phyloP scores from a whole-genome alignment of 2,888 invertebrate genomes.

The Gnatocerus cornutus region DNA sequence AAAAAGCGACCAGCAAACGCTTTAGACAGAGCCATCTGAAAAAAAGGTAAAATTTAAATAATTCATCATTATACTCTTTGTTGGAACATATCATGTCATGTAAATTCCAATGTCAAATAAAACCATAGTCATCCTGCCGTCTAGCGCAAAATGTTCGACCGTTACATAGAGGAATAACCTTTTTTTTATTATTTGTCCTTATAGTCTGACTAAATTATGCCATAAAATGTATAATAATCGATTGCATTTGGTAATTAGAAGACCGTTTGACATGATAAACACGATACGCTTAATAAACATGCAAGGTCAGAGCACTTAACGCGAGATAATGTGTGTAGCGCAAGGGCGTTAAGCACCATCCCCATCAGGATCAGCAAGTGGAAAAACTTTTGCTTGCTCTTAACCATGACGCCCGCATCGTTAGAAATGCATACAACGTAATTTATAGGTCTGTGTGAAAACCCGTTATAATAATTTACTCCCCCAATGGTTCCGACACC shows the following conservation, averaged over 20 bases:
- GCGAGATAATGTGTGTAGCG: constrained; percentile 16
- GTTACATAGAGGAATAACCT: constrained; percentile 42
- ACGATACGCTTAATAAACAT: constrained; percentile 31
- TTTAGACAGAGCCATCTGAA: constrained; percentile 57
- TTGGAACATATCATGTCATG: constrained; percentile 20
- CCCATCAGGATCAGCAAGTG: neutral
- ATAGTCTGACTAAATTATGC: constrained; percentile 30
- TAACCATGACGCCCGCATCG: neutral
- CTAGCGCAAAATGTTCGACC: constrained; percentile 26
- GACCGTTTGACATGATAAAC: constrained; percentile 47
- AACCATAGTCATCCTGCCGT: constrained; percentile 33
- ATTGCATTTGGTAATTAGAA: constrained; percentile 44
- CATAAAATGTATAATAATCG: constrained; percentile 41
- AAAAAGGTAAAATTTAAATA: constrained; percentile 42
- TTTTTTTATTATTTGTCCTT: constrained; percentile 40
- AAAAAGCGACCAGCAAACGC: constrained; percentile 48
- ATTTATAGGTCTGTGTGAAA: neutral
- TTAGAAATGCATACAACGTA: neutral
- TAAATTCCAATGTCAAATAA: constrained; percentile 36
- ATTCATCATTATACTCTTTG: constrained; percentile 3
- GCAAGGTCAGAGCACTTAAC: constrained; percentile 41
- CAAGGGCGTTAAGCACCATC: constrained; percentile 19
- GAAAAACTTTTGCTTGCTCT: neutral
- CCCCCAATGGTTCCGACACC: neutral
- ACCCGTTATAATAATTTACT: neutral